Evolutionary conservation across 2,113 vertebrate species (phyloP).

Genomic region (Glaucomys volans): DNA sequence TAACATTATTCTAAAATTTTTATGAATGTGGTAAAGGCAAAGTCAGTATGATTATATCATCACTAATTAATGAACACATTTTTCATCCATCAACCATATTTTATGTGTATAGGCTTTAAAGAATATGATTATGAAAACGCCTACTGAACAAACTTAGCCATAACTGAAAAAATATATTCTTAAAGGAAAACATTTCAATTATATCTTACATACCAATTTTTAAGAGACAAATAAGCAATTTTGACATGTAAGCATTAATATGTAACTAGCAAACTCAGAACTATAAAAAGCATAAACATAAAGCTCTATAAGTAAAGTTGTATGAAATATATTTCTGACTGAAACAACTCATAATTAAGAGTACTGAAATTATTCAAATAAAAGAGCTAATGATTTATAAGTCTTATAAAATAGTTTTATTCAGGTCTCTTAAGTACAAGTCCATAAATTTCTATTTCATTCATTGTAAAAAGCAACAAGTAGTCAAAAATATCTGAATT

Average conservation of each 20-base stretch:
- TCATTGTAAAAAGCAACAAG: slow-evolving; percentile 47
- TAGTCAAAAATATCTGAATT: slow-evolving; percentile 35
- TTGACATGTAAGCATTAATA: not conserved
- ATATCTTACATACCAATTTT: not conserved
- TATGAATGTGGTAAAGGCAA: slow-evolving; percentile 64
- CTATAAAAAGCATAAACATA: slow-evolving; percentile 37
- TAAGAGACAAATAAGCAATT: not conserved
- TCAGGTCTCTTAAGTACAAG: not conserved
- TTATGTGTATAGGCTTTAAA: not conserved
- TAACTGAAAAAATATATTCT: not conserved
- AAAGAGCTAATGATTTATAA: slow-evolving; percentile 43
- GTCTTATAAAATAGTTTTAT: slow-evolving; percentile 29
- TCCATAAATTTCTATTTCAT: not conserved
- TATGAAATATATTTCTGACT: slow-evolving; percentile 31
- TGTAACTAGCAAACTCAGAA: slow-evolving; percentile 15
- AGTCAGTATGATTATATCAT: slow-evolving; percentile 10
- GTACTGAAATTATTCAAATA: slow-evolving; percentile 8
- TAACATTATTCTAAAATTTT: slow-evolving; percentile 71
- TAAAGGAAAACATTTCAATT: not conserved
- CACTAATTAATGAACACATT: slow-evolving; percentile 34
- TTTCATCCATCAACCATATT: not conserved
- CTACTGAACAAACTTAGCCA: not conserved
- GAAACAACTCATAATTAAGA: slow-evolving; percentile 38
- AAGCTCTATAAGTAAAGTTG: slow-evolving; percentile 20
- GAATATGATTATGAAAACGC: not conserved